Conservation (phyloP, 2,888 invertebrate genomes). For the Resseliella maxima region DNA sequence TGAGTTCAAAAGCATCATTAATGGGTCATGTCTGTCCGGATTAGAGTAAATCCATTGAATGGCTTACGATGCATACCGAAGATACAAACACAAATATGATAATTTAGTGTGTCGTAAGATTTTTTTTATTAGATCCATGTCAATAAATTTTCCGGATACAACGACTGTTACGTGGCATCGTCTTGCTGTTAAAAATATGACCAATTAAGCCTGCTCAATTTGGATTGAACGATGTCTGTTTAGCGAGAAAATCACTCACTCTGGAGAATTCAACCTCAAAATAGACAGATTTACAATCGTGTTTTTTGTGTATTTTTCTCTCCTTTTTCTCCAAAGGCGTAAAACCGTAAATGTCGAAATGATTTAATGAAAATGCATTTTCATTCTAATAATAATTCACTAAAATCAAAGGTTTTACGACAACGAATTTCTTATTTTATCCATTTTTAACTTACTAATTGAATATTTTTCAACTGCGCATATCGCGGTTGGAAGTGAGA, state of each 20-base stretch:
- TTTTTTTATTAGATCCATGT: not conserved
- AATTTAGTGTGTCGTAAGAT: not conserved
- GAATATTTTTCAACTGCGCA: not conserved
- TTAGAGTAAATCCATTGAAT: not conserved
- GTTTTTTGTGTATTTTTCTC: not conserved
- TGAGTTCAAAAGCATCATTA: slow-evolving; percentile 12
- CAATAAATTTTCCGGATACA: not conserved
- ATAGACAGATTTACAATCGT: not conserved
- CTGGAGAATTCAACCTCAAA: not conserved
- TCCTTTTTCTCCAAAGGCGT: too few relatives aligned
- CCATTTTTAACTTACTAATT: not conserved
- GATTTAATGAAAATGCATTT: slow-evolving; percentile 3
- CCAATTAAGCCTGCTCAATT: not conserved
- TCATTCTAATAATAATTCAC: not conserved
- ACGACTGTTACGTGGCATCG: not conserved
- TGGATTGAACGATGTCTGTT: not conserved
- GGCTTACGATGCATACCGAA: not conserved
- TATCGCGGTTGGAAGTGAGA: not conserved
- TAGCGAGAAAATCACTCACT: not conserved
- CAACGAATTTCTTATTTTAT: too few relatives aligned
- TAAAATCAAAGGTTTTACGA: not conserved
- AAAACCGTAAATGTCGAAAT: not conserved
- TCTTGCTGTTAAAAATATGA: not conserved
- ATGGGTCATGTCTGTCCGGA: not conserved
- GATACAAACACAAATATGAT: not conserved